phyloP scores from a whole-genome alignment of 2,888 invertebrate genomes.

The Microdon myrmicae region DNA sequence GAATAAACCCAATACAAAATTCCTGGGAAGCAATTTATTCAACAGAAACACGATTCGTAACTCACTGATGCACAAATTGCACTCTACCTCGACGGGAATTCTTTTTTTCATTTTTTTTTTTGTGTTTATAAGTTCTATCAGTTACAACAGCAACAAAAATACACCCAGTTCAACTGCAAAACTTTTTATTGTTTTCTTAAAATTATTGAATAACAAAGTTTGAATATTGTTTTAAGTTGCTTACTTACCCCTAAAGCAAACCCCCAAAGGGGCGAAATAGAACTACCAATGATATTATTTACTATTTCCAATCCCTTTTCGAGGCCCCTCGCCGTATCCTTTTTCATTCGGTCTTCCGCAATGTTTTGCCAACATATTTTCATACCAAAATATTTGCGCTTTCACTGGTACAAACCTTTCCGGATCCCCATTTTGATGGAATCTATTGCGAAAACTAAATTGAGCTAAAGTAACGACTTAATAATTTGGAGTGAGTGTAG shows the following conservation, averaged over 20 bases:
- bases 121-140: conserved; percentile 18
- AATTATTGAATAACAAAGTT: conserved; percentile 51
- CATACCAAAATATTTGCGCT: no score
- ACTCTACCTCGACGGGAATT: background rate
- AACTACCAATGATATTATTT: conserved; percentile 29
- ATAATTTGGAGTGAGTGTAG: conserved; percentile 36
- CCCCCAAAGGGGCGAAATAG: conserved; percentile 20
- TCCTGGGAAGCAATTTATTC: conserved; percentile 21
- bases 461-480: conserved; percentile 46
- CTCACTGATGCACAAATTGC: conserved; percentile 25
- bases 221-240: conserved; percentile 51
- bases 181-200: conserved; percentile 43
- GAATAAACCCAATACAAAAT: no score
- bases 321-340: no score
- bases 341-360: no score
- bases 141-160: conserved; percentile 22
- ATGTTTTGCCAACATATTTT: no score
- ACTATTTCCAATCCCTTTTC: conserved; percentile 24
- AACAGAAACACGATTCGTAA: conserved; percentile 25
- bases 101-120: conserved; percentile 2
- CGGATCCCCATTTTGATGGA: background rate
- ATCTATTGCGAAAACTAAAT: conserved; percentile 38
- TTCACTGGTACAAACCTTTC: no score
- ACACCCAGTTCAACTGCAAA: conserved; percentile 18
- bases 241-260: conserved; percentile 39